Evolutionary conservation across 2,888 invertebrate genomes (phyloP).

Genomic region (Opisthograptis luteolata): DNA sequence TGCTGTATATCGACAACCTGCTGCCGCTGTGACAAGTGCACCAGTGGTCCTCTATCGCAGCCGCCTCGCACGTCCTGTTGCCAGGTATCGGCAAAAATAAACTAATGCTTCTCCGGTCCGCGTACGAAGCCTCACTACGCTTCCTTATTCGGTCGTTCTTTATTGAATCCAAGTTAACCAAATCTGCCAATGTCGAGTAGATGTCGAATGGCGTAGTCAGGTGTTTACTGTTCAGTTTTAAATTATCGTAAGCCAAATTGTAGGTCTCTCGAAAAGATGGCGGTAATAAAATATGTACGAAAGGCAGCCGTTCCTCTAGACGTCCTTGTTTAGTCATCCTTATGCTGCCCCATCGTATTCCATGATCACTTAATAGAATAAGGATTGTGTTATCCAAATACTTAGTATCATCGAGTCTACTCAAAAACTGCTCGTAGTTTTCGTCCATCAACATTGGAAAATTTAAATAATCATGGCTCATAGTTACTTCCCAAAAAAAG

Average conservation of each 20-base stretch:
- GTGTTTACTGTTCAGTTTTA: slow-evolving; percentile 86
- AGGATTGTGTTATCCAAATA: slow-evolving; percentile 87
- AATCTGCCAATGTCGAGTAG: slow-evolving; percentile 90
- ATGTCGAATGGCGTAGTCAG: slow-evolving; percentile 94
- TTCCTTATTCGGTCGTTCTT: slow-evolving; percentile 66
- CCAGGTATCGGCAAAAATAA: slow-evolving; percentile 89
- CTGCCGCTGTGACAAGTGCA: slow-evolving; percentile 92
- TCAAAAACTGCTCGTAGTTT: slow-evolving; percentile 84
- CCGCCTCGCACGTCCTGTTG: slow-evolving; percentile 89
- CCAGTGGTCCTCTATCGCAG: slow-evolving; percentile 93
- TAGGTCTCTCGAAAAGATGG: slow-evolving; percentile 87
- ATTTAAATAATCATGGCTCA: slow-evolving; percentile 94
- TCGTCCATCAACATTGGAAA: slow-evolving; percentile 90
- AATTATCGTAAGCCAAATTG: slow-evolving; percentile 85
- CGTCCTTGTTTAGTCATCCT: slow-evolving; percentile 93
- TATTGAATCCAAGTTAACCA: slow-evolving; percentile 81
- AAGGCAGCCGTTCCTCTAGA: slow-evolving; percentile 94
- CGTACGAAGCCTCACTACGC: slow-evolving; percentile 60
- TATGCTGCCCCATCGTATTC: slow-evolving; percentile 93
- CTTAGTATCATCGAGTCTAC: slow-evolving; percentile 74
- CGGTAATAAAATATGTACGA: slow-evolving; percentile 90
- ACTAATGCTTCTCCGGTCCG: slow-evolving; percentile 87
- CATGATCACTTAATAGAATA: slow-evolving; percentile 94
- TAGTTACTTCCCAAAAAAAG: slow-evolving; percentile 92
- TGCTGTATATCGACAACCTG: slow-evolving; percentile 81